Percentiles rank a stretch among this genome's conserved stretches.
These are phyloP conservation scores for Mirza zaza DNA, from an alignment of 2,113 vertebrate species.

Conservation along the genomic window DNA sequence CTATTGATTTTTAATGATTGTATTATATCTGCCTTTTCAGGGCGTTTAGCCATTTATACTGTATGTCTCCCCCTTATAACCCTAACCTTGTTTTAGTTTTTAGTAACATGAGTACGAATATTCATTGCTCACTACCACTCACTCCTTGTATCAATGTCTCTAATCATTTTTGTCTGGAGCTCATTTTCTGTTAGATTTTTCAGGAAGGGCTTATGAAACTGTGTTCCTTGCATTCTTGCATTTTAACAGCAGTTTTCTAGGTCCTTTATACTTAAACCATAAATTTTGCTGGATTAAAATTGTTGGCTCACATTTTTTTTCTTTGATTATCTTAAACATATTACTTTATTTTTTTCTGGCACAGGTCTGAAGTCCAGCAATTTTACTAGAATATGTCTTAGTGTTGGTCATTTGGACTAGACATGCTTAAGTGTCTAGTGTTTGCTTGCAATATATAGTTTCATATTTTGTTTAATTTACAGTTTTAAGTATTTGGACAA, in stretches of 20 bases:
- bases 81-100: not conserved
- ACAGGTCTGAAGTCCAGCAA: not conserved
- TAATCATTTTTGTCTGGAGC: not conserved
- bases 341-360: not conserved
- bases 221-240: not conserved
- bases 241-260: not conserved
- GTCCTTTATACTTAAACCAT: not conserved
- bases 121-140: not conserved
- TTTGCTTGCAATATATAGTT: not conserved
- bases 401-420: not conserved
- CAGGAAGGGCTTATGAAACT: not conserved
- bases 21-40: not conserved
- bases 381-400: not conserved
- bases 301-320: not conserved
- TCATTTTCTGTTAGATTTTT: not conserved
- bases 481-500: not conserved
- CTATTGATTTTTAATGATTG: not conserved
- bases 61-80: not conserved
- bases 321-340: not conserved
- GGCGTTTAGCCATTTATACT: not conserved
- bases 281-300: not conserved
- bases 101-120: not conserved
- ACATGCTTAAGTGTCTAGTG: not conserved
- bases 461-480: not conserved
- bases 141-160: not conserved